Base-by-base conservation (phyloP, 2,113 vertebrate species). In the Empidonax traillii region DNA sequence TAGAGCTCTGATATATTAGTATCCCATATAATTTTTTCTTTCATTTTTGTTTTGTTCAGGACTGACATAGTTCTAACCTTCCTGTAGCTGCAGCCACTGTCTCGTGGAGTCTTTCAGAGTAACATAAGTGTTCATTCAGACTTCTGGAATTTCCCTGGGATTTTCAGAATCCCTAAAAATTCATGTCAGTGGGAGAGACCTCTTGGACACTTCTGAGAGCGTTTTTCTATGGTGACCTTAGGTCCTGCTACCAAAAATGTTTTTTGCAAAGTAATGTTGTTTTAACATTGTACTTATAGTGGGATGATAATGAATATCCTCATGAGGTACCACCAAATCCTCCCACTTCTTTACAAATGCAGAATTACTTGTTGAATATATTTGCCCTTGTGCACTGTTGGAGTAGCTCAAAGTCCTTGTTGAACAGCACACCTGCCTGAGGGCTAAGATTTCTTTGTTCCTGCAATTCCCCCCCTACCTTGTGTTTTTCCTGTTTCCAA, bases 151-250 rank as follows among this genome's bases (percentile, higher is more conserved):
- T 71, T 76, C 56, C 14, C 23, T 1, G 5, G 5, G 47, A 39
- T 83, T 56, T 82, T 89, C 58, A 80, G 31, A 77, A 56, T 59
- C 52, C 47, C 39, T 73, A 11, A 47, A 62, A 68, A 41, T 49
- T 66, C 4, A 0, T 31, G 8, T 37, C 1, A 3, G 27, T 75
- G 18, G 49, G 30, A n/a, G 9, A 39, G 31, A 17, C 0, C 24
- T 16, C 25, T 67, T 41, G 47, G 44, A 41, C 3, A 12, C n/a
- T 59, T 56, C 35, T 53, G 62, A 22, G 63, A 88, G 13, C 4
- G 3, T n/a, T 73, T 11, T 23, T 72, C 61, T 49, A 0, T 52
- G 24, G 16, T 73, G n/a, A 73, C 11, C 9, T 69, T 46, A 62
- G 25, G 51, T 91, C 46, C 35, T 74, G 44, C 39, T 89, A 63